Percentiles rank a stretch among this genome's conserved stretches.
Evolutionary conservation across 2,113 vertebrate genomes (phyloP).

Genomic region (Dicerorhinus sumatrensis): DNA sequence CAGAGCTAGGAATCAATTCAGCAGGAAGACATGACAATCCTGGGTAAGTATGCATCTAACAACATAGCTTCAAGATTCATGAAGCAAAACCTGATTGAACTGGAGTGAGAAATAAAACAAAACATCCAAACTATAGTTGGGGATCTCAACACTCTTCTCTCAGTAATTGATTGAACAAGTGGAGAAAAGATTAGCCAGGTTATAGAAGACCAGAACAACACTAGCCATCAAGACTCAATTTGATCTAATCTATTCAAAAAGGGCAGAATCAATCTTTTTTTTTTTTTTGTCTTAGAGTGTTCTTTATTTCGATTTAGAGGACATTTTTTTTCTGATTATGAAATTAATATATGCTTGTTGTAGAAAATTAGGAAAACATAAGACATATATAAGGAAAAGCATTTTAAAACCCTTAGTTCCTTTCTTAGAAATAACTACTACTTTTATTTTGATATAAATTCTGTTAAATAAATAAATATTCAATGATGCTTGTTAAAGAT

Average conservation of each 20-base stretch:
- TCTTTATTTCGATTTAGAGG: neutral
- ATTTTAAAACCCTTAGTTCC: neutral
- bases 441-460: neutral
- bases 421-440: neutral
- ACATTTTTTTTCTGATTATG: neutral
- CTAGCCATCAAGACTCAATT: neutral
- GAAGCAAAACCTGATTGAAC: neutral
- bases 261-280: neutral
- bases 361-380: neutral
- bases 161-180: neutral
- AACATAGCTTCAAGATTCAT: neutral
- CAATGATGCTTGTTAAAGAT: neutral
- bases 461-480: neutral
- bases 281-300: neutral
- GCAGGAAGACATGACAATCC: neutral
- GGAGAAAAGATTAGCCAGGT: neutral
- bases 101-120: neutral
- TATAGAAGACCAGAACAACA: neutral
- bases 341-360: neutral
- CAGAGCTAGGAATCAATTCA: neutral
- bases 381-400: neutral
- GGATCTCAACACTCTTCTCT: neutral
- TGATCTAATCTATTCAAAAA: neutral
- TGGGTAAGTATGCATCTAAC: too few relatives aligned
- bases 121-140: neutral